These are phyloP conservation scores for Nomada lathburiana DNA, from an alignment of 2,888 invertebrate species.

Conservation along the genomic window DNA sequence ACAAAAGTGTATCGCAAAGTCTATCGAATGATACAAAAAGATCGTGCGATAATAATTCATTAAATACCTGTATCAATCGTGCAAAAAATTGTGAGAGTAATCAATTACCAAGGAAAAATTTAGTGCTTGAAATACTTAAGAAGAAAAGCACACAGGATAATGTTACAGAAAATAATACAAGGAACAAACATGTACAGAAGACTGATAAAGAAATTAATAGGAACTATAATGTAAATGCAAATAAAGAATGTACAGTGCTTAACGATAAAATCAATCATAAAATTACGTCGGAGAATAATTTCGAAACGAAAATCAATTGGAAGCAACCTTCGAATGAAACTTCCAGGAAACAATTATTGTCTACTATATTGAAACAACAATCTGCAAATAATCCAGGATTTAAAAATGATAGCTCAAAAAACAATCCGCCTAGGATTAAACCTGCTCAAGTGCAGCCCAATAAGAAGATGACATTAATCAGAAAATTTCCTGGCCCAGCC, in stretches of 20 bases:
- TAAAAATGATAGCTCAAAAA: neutral
- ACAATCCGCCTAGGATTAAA: constrained; percentile 1
- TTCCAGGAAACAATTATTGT: constrained; percentile 40
- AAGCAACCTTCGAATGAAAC: neutral
- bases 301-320: neutral
- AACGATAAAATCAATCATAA: neutral
- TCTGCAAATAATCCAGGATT: neutral
- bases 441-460: constrained; percentile 5
- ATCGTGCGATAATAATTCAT: neutral
- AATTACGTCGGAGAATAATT: neutral
- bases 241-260: neutral
- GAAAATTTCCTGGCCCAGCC: constrained; percentile 85
- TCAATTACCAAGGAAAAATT: constrained; percentile 30
- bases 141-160: constrained; percentile 27
- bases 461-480: constrained; percentile 69
- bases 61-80: neutral
- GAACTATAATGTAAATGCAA: neutral
- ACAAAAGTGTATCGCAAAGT: constrained; percentile 13
- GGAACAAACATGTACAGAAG: neutral
- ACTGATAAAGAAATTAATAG: neutral
- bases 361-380: constrained; percentile 36
- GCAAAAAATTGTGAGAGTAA: neutral
- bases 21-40: neutral
- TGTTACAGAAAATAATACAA: constrained; percentile 13
- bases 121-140: constrained; percentile 51